Conservation (phyloP, 1,140 invertebrate genomes). For the Argopecten irradians region DNA sequence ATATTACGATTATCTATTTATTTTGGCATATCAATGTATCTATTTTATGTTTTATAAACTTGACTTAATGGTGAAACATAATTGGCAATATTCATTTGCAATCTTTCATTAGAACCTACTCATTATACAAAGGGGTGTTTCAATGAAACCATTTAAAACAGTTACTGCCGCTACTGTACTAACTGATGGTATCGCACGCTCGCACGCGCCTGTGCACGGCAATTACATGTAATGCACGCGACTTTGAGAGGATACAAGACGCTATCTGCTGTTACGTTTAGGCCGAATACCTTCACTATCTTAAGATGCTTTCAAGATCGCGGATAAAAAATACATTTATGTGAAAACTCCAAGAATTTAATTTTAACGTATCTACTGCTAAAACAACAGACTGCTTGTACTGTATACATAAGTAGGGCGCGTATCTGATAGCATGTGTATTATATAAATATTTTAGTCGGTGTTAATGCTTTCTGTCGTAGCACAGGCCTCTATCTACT, state of each 20-base stretch:
- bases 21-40: too few species aligned
- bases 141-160: background rate
- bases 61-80: too few species aligned
- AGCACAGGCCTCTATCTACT: background rate
- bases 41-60: too few species aligned
- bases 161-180: background rate
- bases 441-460: background rate
- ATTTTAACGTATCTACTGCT: background rate
- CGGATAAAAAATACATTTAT: constrained; percentile 12
- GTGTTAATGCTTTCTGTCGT: background rate
- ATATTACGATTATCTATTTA: too few species aligned
- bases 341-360: background rate
- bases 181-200: background rate
- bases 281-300: background rate
- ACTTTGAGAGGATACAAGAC: background rate
- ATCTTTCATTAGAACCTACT: background rate
- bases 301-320: constrained; percentile 11
- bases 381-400: background rate
- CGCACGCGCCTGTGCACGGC: constrained; percentile 9
- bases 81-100: background rate
- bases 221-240: constrained; percentile 7
- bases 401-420: background rate
- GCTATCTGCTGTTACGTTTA: background rate
- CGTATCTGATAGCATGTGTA: background rate
- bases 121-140: background rate